phyloP scores from a whole-genome alignment of 1,140 invertebrate genomes.

The Dendroctonus valens region DNA sequence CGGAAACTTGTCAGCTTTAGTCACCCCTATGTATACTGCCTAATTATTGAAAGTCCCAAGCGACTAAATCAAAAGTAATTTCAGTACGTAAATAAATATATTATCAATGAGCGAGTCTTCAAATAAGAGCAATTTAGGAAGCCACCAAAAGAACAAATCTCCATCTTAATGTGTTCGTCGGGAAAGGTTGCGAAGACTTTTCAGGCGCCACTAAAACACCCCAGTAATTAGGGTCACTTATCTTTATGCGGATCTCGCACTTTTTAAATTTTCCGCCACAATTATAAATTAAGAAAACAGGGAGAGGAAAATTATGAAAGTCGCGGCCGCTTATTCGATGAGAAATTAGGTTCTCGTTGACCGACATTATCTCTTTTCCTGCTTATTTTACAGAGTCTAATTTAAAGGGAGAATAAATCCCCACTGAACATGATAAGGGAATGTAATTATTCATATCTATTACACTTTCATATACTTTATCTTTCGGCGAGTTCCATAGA shows the following conservation, averaged over 20 bases:
- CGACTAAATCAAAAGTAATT: too few relatives aligned
- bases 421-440: conserved; percentile 8
- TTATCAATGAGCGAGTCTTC: too few relatives aligned
- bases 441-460: conserved; percentile 26
- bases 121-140: too few relatives aligned
- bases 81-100: too few relatives aligned
- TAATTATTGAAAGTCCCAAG: too few relatives aligned
- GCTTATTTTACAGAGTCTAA: conserved; percentile 24
- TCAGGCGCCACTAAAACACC: too few relatives aligned
- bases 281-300: conserved; percentile 25
- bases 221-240: background rate
- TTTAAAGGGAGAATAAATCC: conserved; percentile 22
- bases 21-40: too few relatives aligned
- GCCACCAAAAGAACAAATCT: too few relatives aligned
- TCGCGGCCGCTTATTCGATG: conserved; percentile 21
- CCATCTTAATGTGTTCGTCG: too few relatives aligned
- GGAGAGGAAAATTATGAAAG: conserved; percentile 22
- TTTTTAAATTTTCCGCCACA: conserved; percentile 20
- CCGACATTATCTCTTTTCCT: conserved; percentile 23
- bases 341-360: conserved; percentile 27
- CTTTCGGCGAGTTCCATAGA: conserved; percentile 8
- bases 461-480: conserved; percentile 16
- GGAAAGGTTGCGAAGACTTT: background rate
- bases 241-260: conserved; percentile 12
- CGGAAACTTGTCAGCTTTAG: too few relatives aligned